Percentiles rank a stretch among this genome's conserved stretches.
phyloP scores from a whole-genome alignment of 2,888 invertebrate genomes.

The Baronia brevicornis region DNA sequence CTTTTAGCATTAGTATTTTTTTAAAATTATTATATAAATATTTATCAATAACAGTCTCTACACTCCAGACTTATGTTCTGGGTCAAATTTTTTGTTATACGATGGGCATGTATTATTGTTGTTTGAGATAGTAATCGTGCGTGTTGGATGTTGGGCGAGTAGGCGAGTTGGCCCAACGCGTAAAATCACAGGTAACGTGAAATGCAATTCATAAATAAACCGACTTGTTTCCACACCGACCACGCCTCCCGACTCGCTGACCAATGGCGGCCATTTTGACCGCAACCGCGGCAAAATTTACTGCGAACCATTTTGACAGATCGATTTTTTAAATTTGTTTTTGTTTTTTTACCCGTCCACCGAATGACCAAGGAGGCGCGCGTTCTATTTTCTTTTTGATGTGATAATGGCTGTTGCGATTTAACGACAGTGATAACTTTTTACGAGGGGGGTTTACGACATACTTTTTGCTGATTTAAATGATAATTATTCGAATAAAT shows the following conservation, averaged over 20 bases:
- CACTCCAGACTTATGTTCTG: too few relatives aligned
- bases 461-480: constrained; percentile 57
- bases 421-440: constrained; percentile 46
- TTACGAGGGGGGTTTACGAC: constrained; percentile 60
- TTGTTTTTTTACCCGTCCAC: constrained; percentile 39
- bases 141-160: constrained; percentile 3
- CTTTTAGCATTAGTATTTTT: too few relatives aligned
- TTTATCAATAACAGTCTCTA: too few relatives aligned
- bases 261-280: constrained; percentile 45
- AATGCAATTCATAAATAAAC: constrained; percentile 70
- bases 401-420: constrained; percentile 51
- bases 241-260: constrained; percentile 43
- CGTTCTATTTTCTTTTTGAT: constrained; percentile 40
- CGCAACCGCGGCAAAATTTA: constrained; percentile 56
- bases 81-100: too few relatives aligned
- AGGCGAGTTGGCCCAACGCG: constrained; percentile 8
- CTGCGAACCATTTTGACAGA: constrained; percentile 70
- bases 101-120: too few relatives aligned
- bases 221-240: constrained; percentile 47
- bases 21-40: too few relatives aligned
- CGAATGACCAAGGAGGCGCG: constrained; percentile 32
- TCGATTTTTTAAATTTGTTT: constrained; percentile 56
- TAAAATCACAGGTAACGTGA: constrained; percentile 29
- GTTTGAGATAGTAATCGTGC: too few relatives aligned
- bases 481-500: constrained; percentile 36